Percentiles rank a stretch among this genome's conserved stretches.
phyloP scores from a whole-genome alignment of 2,113 vertebrate species.

The Oophaga pumilio region DNA sequence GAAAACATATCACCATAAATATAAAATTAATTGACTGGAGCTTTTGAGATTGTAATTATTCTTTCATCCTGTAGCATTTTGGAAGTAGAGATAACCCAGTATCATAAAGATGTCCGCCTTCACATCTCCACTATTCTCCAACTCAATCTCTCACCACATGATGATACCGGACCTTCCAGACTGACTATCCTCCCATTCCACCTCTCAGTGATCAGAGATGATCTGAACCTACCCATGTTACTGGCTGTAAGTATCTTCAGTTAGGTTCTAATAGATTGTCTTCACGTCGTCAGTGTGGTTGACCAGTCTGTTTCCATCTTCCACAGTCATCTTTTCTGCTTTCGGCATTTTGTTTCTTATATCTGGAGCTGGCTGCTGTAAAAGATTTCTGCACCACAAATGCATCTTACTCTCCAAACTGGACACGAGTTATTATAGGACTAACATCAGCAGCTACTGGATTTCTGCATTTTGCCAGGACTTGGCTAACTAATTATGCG shows the following conservation, averaged over 20 bases:
- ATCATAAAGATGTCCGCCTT: slow-evolving; percentile 70
- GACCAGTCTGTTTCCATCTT: neutral
- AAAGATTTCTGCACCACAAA: slow-evolving; percentile 59
- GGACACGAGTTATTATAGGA: slow-evolving; percentile 67
- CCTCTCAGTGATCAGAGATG: slow-evolving; percentile 62
- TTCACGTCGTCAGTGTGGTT: neutral
- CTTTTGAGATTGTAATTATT: neutral
- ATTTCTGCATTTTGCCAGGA: slow-evolving; percentile 68
- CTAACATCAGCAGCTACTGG: slow-evolving; percentile 68
- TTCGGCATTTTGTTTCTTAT: slow-evolving; percentile 67
- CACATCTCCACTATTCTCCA: slow-evolving; percentile 70
- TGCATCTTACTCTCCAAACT: slow-evolving; percentile 56
- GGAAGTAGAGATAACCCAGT: slow-evolving; percentile 75
- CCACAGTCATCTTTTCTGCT: slow-evolving; percentile 71
- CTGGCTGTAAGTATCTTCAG: slow-evolving; percentile 66
- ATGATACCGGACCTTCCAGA: slow-evolving; percentile 54
- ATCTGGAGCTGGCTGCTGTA: slow-evolving; percentile 63
- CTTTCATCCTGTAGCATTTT: slow-evolving; percentile 35
- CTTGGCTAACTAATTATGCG: slow-evolving; percentile 59
- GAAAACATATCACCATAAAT: neutral
- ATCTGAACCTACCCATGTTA: slow-evolving; percentile 65
- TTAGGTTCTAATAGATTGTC: neutral
- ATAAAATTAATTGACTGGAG: neutral
- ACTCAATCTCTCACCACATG: slow-evolving; percentile 47
- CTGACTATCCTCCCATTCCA: slow-evolving; percentile 70